Base-by-base conservation (phyloP, 2,888 invertebrate genomes). In the Eledona agricola region DNA sequence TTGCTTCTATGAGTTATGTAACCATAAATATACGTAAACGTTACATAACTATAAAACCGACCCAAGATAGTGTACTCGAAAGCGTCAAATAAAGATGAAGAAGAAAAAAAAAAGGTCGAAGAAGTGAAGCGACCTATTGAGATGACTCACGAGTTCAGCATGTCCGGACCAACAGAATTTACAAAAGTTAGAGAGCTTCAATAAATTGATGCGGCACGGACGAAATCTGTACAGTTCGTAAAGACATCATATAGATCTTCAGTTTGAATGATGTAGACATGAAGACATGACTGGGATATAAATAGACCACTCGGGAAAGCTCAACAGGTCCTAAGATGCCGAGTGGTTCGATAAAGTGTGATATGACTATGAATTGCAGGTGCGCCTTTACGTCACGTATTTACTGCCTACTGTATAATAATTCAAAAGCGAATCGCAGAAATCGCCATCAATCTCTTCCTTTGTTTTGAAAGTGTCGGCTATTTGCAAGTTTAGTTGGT, bases 71-170 rank as follows among this genome's bases (percentile, higher is more conserved):
- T 42, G 15, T 13, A 40, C 25, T 25, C 42, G 31, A 43, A 35
- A 35, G 26, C 34, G 43, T 43, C 47, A 40, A 53, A 31, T 38
- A 38, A 55, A 40, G 37, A n/a, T n/a, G n/a, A n/a, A n/a, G n/a
- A n/a, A n/a, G n/a, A n/a, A n/a, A n/a, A 47, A 45, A 58, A 57
- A 49, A 42, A 42, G 40, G 42, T n/a, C n/a, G n/a, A 40, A 45
- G 50, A 60, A 45, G 32, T 50, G 40, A 43, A 46, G 40, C 47
- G 55, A 49, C 57, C 52, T 52, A 50, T 49, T 23, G 19, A 57
- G 59, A 52, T 67, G 67, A 67, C 51, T 67, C 67, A 67, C 59
- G 57, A 51, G 43, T 52, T 57, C 42, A 60, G 62, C 52, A 63
- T 63, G 62, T 62, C 63, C 61, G 63, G 62, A 47, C 47, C 38